These are phyloP conservation scores for Cariama cristata DNA, from an alignment of 2,113 vertebrate species.

Conservation along the genomic window DNA sequence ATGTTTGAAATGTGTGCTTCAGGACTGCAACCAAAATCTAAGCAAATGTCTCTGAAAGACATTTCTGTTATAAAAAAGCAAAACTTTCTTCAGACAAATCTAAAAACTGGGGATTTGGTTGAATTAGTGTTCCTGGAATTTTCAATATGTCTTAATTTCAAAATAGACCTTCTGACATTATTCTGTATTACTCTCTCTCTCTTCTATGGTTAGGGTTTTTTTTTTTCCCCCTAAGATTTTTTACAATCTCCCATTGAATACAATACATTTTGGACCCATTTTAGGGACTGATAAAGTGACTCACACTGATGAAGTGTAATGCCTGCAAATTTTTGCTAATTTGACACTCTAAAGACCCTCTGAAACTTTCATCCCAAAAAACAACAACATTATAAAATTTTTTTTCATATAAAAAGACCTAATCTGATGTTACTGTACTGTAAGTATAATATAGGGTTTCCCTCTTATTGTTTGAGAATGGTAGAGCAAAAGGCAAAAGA, in stretches of 20 bases:
- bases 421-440: not conserved
- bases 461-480: not conserved
- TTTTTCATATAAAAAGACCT: not conserved
- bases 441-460: not conserved
- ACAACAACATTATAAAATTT: not conserved
- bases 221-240: not conserved
- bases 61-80: not conserved
- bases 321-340: not conserved
- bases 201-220: not conserved
- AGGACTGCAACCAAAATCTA: not conserved
- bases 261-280: not conserved
- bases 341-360: not conserved
- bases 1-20: not conserved
- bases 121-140: not conserved
- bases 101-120: not conserved
- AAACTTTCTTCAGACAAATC: not conserved
- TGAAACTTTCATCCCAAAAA: not conserved
- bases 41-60: not conserved
- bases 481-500: not conserved
- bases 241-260: not conserved
- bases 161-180: not conserved
- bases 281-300: no score
- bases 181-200: not conserved
- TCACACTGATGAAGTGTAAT: not conserved
- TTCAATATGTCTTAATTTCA: not conserved